Base-by-base conservation (phyloP, 2,797 vertebrate species). In the Melanotaenia nigrans region DNA sequence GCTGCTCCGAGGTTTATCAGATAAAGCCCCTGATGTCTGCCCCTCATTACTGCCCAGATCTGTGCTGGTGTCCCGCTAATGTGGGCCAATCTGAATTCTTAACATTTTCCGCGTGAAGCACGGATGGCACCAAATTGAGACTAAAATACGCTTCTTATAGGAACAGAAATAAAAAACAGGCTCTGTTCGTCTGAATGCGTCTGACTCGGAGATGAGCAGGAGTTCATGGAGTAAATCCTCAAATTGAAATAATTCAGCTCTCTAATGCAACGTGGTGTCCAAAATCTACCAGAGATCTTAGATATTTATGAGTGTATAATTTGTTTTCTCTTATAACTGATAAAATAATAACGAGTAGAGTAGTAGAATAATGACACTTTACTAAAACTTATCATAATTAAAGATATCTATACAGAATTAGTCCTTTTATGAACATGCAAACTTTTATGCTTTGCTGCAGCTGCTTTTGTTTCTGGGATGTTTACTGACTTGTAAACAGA, bases 11-110 rank as follows among this genome's bases (percentile, higher is more conserved):
- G 61, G 59, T 5, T 42, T n/a, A 69, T 85, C 78, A 65, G 82
- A 85, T 82, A n/a, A 51, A 13, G 66, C 56, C 14, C 4, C 54
- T 36, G 71, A 71, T 75, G 68, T 49, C 75, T 73, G 75, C 65
- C 6, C 45, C 65, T 16, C 38, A 68, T 69, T 4, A 42, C 61
- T 18, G 56, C 55, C 61, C 20, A 24, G 28, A 57, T 61, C 56
- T 57, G 51, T 0, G 35, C 59, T 8, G 53, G 2, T 30, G 35
- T 59, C 67, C 32, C 30, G 0, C 20, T 35, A 7, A 24, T 49
- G 28, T 32, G 47, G 2, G 51, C 20, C 18, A 25, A 11, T 67
- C 57, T 53, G 0, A 14, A 72, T 65, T 72, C 73, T 61, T 68
- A 4, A 14, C 62, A 45, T 71, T 73, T 36, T 24, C 10, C 61